phyloP scores from a whole-genome alignment of 1,140 invertebrate species.

The Asbolus verrucosus region DNA sequence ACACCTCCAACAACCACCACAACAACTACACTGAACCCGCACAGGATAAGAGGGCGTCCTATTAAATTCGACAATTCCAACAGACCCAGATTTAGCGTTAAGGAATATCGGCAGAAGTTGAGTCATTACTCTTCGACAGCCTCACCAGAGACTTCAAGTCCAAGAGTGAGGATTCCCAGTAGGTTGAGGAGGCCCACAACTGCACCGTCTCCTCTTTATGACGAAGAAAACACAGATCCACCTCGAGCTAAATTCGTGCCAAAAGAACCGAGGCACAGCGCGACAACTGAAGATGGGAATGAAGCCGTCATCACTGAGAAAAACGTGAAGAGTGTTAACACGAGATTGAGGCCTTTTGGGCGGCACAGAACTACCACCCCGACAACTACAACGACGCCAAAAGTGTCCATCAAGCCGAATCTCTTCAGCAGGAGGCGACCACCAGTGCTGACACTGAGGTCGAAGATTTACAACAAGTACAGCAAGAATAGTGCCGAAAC shows the following conservation, averaged over 20 bases:
- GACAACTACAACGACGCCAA: constrained; percentile 51
- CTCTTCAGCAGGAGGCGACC: constrained; percentile 59
- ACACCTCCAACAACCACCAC: constrained; percentile 58
- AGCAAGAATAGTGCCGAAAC: constrained; percentile 51
- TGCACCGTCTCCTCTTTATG: constrained; percentile 25
- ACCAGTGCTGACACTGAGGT: constrained; percentile 56
- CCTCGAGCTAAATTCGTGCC: constrained; percentile 62
- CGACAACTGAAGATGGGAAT: constrained; percentile 42
- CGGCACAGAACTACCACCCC: constrained; percentile 55
- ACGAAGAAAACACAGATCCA: constrained; percentile 51
- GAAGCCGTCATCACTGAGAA: constrained; percentile 54
- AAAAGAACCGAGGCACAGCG: constrained; percentile 59
- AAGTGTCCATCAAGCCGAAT: constrained; percentile 61
- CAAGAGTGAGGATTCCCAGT: constrained; percentile 2
- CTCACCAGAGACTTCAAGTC: constrained; percentile 55
- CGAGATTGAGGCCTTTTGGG: constrained; percentile 61
- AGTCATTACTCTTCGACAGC: constrained; percentile 68
- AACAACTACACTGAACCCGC: constrained; percentile 62
- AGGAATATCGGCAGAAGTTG: constrained; percentile 69
- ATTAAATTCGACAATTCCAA: constrained; percentile 61
- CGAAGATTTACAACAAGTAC: constrained; percentile 56
- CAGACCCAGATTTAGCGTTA: constrained; percentile 71
- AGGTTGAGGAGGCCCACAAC: constrained; percentile 34
- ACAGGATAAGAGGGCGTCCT: constrained; percentile 61
- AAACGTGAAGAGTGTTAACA: constrained; percentile 57